phyloP scores from a whole-genome alignment of 2,113 vertebrate genomes.

The Gadus chalcogrammus region DNA sequence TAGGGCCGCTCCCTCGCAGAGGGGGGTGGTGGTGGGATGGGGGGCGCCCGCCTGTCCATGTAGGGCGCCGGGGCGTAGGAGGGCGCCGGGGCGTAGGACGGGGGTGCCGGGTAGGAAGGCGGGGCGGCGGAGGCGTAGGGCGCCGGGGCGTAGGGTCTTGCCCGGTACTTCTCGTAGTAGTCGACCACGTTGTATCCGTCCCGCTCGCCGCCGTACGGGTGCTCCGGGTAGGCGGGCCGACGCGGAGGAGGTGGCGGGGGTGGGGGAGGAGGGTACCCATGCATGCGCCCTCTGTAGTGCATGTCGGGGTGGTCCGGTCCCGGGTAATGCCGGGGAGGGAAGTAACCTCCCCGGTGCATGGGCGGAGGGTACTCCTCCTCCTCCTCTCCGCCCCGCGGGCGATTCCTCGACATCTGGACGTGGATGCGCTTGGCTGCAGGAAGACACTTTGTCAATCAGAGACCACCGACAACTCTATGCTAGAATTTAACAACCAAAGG shows the following conservation, averaged over 20 bases:
- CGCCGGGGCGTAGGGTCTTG: conserved; percentile 71
- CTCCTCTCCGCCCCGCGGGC: conserved; percentile 81
- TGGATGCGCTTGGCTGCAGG: conserved; percentile 89
- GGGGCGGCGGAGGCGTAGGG: conserved; percentile 52
- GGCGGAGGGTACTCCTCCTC: conserved; percentile 87
- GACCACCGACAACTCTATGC: too few relatives aligned
- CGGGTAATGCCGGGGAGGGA: conserved; percentile 81
- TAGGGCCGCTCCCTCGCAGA: conserved; percentile 73
- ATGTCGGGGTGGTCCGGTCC: conserved; percentile 78
- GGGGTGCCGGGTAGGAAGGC: too few relatives aligned
- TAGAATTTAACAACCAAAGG: too few relatives aligned
- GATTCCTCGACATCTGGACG: conserved; percentile 93
- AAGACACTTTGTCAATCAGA: too few relatives aligned
- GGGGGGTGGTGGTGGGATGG: conserved; percentile 72
- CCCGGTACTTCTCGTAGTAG: conserved; percentile 92
- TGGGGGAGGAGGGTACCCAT: conserved; percentile 75
- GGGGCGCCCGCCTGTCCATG: conserved; percentile 51
- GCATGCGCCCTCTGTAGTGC: conserved; percentile 64
- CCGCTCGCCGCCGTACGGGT: conserved; percentile 67
- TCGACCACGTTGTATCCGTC: conserved; percentile 82
- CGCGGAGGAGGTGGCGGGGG: conserved; percentile 72
- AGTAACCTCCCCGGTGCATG: conserved; percentile 82
- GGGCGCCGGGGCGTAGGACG: too few relatives aligned
- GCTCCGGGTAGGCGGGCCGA: conserved; percentile 78
- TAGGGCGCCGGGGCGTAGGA: too few relatives aligned